Evolutionary conservation across 2,113 vertebrate species (phyloP), one percentile per base, ranked within the genome.

Genomic region (Hydrochoerus hydrochaeris): DNA sequence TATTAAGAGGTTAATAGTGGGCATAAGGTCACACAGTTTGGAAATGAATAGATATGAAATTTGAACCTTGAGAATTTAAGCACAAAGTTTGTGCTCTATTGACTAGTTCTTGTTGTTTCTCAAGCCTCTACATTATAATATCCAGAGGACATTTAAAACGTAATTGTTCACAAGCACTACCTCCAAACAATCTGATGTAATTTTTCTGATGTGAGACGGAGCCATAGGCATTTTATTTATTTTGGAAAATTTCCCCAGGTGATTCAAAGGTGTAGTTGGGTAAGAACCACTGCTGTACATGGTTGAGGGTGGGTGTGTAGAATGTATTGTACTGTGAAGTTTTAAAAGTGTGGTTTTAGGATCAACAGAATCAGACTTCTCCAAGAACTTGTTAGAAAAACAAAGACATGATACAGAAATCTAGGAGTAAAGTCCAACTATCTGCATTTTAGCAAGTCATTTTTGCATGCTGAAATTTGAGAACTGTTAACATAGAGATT

Each of bases 341-440:
- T 14, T 49, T 85, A 19, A 69, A 88, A 81, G 4, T 49, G 7
- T 85, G 17, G 24, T 10, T 73, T 32, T 32, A 92, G 28, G 22
- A 28, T 69, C n/a, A 93, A 80, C 6, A 95, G 11, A 12, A 60
- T 54, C 26, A 57, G 1, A n/a, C 30, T 91, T 80, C 89, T 28
- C 54, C 83, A 26, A 83, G 3, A 71, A 65, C 5, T 67, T 83
- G 19, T 89, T 71, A 92, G 30, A 89, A 95, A 86, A 62, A 5
- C 12, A 86, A 86, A 91, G 77, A 26, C 30, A 10, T 88, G 26
- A 94, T 67, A 77, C 49, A 93, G 41, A 95, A 81, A 71, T 91
- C 19, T 26, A 65, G 7, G 35, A 62, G 0, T 91, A 3, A 38
- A 13, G 4, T 3, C 57, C 20, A 82, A 78, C 11, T 84, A 88